These are phyloP conservation scores for Sterna hirundo DNA, from an alignment of 2,113 vertebrate genomes.

Conservation along the genomic window DNA sequence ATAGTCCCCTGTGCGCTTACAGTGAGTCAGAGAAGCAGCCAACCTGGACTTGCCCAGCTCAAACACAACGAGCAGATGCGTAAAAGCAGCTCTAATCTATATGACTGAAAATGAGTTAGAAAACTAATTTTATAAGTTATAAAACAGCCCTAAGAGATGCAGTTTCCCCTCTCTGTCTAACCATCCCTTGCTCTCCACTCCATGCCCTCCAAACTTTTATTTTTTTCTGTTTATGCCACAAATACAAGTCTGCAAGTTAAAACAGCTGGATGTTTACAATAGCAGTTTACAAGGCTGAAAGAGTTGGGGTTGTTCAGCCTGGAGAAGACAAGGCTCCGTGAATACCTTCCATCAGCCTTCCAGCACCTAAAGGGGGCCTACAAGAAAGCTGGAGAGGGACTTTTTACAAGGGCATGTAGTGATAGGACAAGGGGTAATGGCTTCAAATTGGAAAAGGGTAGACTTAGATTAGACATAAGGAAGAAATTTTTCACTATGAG, in stretches of 20 bases:
- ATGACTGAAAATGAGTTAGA: not conserved
- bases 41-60: not conserved
- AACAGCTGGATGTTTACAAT: not conserved
- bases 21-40: not conserved
- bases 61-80: not conserved
- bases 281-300: not conserved
- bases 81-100: not conserved
- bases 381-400: not conserved
- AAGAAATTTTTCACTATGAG: not conserved
- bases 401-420: not conserved
- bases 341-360: not conserved
- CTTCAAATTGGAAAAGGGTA: not conserved
- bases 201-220: not conserved
- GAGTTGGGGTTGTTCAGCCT: not conserved
- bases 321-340: not conserved
- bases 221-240: not conserved
- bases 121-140: not conserved
- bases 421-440: not conserved
- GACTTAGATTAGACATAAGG: not conserved
- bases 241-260: not conserved
- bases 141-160: not conserved
- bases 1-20: rapidly evolving
- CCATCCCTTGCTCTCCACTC: not conserved
- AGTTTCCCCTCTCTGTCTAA: not conserved
- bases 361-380: not conserved